Conservation (phyloP, 2,797 vertebrate species). For the Enteromius viviparus region DNA sequence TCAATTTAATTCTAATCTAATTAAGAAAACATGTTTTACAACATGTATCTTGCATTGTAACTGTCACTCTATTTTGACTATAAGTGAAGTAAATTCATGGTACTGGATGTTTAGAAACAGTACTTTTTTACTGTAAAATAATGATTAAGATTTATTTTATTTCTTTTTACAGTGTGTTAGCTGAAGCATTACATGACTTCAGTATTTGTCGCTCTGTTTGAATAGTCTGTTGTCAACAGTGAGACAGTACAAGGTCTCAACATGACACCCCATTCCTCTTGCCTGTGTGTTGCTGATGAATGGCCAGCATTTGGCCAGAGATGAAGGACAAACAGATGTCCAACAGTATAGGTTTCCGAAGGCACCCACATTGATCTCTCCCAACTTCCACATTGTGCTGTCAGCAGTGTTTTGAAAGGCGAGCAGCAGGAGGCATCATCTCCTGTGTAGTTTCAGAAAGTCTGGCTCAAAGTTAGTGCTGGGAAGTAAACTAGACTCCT, state of each 20-base stretch:
- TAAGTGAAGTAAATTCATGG: neutral
- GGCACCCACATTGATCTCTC: conserved; percentile 72
- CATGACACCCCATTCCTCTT: conserved; percentile 43
- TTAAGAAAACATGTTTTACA: too few relatives aligned
- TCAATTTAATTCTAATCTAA: neutral
- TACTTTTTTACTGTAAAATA: neutral
- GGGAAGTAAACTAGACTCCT: conserved; percentile 22
- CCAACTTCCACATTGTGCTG: conserved; percentile 75
- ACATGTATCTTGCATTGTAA: neutral
- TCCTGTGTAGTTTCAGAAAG: conserved; percentile 24
- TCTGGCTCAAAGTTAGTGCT: conserved; percentile 19
- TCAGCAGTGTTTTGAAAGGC: conserved; percentile 72
- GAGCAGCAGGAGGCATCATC: conserved; percentile 57
- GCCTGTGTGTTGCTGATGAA: conserved; percentile 61
- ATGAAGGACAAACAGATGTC: conserved; percentile 67
- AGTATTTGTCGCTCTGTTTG: conserved; percentile 13
- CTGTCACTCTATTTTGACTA: too few relatives aligned
- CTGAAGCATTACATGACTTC: neutral
- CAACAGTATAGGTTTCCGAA: conserved; percentile 65
- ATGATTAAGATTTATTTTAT: neutral
- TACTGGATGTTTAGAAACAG: neutral
- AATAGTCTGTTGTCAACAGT: conserved; percentile 17
- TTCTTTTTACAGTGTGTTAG: conserved; percentile 20
- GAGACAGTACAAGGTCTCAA: conserved; percentile 21
- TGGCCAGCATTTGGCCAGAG: conserved; percentile 57